Evolutionary conservation across 2,888 invertebrate species (phyloP), one percentile per base, ranked within the genome.

Genomic region (Notocelia uddmanniana): DNA sequence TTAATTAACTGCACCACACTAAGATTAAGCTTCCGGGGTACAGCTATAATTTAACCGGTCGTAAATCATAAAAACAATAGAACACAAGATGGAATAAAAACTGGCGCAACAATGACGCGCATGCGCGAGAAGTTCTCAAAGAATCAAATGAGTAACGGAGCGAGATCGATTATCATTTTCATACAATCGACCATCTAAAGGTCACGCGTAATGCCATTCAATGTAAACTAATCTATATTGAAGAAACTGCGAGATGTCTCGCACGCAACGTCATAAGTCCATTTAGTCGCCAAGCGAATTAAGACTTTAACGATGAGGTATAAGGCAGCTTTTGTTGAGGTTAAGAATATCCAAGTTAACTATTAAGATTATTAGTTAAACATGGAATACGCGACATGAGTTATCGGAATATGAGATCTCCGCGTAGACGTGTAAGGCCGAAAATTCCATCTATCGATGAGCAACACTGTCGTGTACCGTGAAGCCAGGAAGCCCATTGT

Each of bases 401-500:
- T 77, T 85, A 89, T 83, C 81, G 85, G 63, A 90, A 85, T 86
- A 79, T 88, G 74, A 79, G 77, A 86, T 89, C 83, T 89, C 80
- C 82, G 77, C 41, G 68, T 73, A 76, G 73, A 67, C 75, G 31
- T 63, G 78, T 91, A 92, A 86, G 87, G 86, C 80, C 81, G 79
- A 91, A 81, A 89, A 84, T 91, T 76, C 83, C 74, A 77, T 83
- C 82, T 82, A 2, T 41, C 21, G 55, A 31, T 21, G 57, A 66
- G 50, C 31, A 64, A 68, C 41, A 52, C 50, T 78, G 78, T 79
- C 76, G 78, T 84, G 87, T 89, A 89, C 89, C 90, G 91, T 91
- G 48, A 92, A 93, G 92, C 90, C 91, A 92, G 93, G 93, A 93
- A 93, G 93, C 92, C 86, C 89, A 92, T 93, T 93, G 93, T 93